These are phyloP conservation scores for Melopsittacus undulatus DNA, from an alignment of 2,797 vertebrate genomes.

Conservation along the genomic window DNA sequence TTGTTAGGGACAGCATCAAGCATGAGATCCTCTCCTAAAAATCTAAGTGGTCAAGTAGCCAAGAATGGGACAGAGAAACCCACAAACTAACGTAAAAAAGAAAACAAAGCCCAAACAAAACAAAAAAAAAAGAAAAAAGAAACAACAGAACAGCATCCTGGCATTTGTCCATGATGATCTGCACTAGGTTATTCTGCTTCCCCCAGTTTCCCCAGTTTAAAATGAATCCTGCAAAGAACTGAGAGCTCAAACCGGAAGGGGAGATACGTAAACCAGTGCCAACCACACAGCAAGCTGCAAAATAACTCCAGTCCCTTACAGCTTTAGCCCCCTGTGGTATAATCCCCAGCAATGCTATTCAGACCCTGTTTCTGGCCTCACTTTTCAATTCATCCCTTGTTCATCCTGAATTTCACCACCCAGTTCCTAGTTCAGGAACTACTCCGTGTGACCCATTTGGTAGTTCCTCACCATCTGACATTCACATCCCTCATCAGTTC, in stretches of 20 bases:
- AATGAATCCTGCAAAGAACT: neutral
- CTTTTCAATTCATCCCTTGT: neutral
- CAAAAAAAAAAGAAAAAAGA: neutral
- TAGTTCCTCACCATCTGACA: neutral
- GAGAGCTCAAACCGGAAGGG: neutral
- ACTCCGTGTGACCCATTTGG: neutral
- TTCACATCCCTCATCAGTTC: neutral
- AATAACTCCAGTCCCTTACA: neutral
- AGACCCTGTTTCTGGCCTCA: neutral
- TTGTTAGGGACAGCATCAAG: neutral
- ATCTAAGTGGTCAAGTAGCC: neutral
- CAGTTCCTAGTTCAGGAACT: neutral
- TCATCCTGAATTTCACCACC: neutral
- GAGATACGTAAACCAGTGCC: neutral
- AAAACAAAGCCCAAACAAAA: neutral
- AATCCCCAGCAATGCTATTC: neutral
- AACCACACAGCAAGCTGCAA: neutral
- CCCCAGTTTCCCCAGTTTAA: neutral
- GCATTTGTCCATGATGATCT: neutral
- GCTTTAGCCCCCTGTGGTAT: neutral
- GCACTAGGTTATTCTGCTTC: neutral
- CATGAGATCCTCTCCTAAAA: neutral
- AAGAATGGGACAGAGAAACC: neutral
- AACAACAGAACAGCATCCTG: neutral
- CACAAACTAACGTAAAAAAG: neutral